Base-by-base conservation (phyloP, 2,113 vertebrate species). In the Xiphophorus maculatus region DNA sequence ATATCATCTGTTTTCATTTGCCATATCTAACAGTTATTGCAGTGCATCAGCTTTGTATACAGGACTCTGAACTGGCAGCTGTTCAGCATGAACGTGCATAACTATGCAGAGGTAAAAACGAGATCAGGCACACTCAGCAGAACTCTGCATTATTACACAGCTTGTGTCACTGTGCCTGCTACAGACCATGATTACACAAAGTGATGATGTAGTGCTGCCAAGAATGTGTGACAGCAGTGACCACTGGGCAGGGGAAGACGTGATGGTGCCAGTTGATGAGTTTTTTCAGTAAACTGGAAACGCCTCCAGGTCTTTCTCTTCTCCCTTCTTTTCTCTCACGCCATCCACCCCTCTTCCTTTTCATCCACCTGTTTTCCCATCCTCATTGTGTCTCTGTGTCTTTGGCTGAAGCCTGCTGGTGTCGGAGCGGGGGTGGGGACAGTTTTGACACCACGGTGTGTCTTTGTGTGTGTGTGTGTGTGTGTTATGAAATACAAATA, bases 361-460 rank as follows among this genome's bases (percentile, higher is more conserved):
- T 19, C 17, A 19, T 58, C 51, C 51, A 58, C 51, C 25, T 58
- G 51, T 58, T 58, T 58, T 58, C 22, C 60, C 77, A 66, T 79
- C 73, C 82, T 87, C 78, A 84, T 89, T 85, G 88, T 92, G 83
- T 88, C 77, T 87, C 75, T 87, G 79, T 81, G 84, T 79, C 80
- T 86, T 88, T 89, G 86, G 83, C 84, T 87, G 62, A 79, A 58
- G 74, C 74, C 87, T 61, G 69, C 77, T 33, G n/a, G 87, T 86
- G 85, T 92, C 79, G 69, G 84, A 83, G 89, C 72, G 89, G 89
- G 89, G 89, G 91, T 83, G 88, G 87, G 84, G 88, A 83, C 85
- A 87, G 82, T 72, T 86, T 79, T 84, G 87, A 82, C 90, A 89
- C 87, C 67, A 73, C 65, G 37, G 37, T 73, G 44, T 79, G 42